Conservation (phyloP, 2,113 vertebrate genomes). For the Coreoperca whiteheadi region DNA sequence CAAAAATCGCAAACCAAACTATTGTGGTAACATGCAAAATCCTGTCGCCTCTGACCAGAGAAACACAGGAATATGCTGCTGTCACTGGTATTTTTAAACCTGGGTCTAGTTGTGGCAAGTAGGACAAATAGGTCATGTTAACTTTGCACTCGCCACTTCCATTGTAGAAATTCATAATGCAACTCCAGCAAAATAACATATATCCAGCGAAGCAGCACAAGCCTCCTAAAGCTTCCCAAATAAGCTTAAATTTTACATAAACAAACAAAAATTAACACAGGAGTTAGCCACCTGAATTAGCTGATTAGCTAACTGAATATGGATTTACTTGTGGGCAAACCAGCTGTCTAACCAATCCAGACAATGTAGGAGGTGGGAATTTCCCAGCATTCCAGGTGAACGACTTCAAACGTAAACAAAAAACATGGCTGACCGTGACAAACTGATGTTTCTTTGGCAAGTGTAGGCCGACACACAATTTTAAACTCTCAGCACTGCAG, state of each 20-base stretch:
- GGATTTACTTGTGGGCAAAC: neutral
- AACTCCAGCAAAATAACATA: neutral
- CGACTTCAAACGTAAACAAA: too few species aligned
- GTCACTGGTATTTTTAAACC: neutral
- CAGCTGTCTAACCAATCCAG: too few species aligned
- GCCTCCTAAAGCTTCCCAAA: too few species aligned
- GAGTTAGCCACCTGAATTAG: too few species aligned
- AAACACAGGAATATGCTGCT: neutral
- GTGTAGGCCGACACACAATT: too few species aligned
- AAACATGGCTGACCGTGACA: too few species aligned
- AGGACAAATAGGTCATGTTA: neutral
- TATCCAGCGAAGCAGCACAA: neutral
- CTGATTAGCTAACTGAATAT: neutral
- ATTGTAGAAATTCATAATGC: neutral
- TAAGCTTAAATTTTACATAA: neutral
- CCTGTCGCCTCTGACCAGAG: neutral
- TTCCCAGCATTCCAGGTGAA: too few species aligned
- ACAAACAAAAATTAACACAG: too few species aligned
- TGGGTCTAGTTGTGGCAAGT: neutral
- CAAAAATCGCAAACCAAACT: neutral
- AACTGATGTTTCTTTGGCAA: too few species aligned
- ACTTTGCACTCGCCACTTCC: neutral
- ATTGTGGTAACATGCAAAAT: neutral
- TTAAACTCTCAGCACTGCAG: too few species aligned
- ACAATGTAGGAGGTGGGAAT: too few species aligned